Conservation (phyloP, 2,113 vertebrate species). For the Tupaia chinensis region DNA sequence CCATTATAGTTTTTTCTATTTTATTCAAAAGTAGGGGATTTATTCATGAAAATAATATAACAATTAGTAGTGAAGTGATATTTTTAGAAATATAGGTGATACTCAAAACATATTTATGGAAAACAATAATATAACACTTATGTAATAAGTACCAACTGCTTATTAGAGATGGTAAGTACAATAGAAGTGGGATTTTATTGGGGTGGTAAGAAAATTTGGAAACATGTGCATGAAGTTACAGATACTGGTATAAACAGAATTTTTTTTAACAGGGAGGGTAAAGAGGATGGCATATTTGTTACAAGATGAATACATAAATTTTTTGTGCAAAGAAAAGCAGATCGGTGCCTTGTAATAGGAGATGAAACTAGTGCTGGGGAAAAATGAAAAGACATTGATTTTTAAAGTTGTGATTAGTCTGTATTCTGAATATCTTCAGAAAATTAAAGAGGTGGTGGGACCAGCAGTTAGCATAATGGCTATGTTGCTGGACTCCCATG, state of each 20-base stretch:
- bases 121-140: neutral
- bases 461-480: no score
- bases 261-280: neutral
- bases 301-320: neutral
- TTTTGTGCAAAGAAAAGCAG: neutral
- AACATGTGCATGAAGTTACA: neutral
- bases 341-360: neutral
- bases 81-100: neutral
- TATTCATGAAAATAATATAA: conserved; percentile 4
- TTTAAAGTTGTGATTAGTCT: neutral
- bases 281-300: neutral
- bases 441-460: neutral
- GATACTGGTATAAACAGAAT: neutral
- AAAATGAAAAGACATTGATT: neutral
- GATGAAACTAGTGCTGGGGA: neutral
- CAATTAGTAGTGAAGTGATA: neutral
- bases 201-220: neutral
- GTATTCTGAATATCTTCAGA: neutral
- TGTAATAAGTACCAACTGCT: neutral
- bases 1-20: neutral
- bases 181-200: neutral
- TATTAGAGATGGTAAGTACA: neutral
- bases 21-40: neutral
- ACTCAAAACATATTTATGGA: neutral
- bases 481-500: no score